Conservation (phyloP, 2,113 vertebrate species). For the Mungos mungo region DNA sequence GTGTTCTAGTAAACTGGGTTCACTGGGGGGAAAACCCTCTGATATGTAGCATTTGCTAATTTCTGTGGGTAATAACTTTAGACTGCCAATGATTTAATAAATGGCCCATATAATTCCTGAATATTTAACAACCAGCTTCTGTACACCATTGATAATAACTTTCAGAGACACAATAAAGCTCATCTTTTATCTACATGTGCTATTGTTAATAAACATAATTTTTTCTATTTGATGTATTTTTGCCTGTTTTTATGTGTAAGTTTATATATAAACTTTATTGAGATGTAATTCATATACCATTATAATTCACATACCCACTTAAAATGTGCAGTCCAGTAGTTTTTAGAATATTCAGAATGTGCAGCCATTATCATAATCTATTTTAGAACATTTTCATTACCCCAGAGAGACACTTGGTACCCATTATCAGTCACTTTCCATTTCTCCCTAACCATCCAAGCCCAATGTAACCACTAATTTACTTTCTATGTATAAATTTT, state of each 20-base stretch:
- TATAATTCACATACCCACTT: neutral
- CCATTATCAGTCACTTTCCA: neutral
- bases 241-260: neutral
- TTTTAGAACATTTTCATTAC: neutral
- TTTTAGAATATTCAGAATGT: neutral
- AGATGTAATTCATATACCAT: neutral
- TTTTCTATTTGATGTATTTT: neutral
- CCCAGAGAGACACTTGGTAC: neutral
- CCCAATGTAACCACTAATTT: neutral
- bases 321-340: neutral
- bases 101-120: neutral
- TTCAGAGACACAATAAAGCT: neutral
- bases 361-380: neutral
- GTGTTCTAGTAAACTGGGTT: neutral
- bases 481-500: neutral
- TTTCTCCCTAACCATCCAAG: neutral
- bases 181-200: neutral
- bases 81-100: neutral
- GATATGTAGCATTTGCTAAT: neutral
- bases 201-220: conserved; percentile 10
- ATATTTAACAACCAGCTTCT: neutral
- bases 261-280: neutral
- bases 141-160: neutral
- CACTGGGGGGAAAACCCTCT: neutral
- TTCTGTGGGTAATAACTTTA: neutral